Evolutionary conservation across 2,888 invertebrate genomes (phyloP).

Genomic region (Nemotelus nigrinus): DNA sequence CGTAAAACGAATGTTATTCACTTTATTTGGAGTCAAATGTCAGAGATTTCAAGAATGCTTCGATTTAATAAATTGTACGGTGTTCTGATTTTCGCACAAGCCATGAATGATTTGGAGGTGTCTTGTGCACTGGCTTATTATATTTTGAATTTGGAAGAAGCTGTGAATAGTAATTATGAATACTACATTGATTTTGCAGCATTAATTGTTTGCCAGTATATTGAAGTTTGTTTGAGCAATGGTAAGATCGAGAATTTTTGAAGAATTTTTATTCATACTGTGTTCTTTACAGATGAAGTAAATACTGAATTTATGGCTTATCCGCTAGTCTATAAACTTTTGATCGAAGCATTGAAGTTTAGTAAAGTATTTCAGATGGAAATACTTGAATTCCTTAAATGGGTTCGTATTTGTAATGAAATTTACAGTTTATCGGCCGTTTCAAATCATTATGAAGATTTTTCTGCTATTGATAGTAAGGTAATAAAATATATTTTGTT

Average conservation of each 20-base stretch:
- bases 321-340: slow-evolving; percentile 59
- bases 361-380: slow-evolving; percentile 56
- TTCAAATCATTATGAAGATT: slow-evolving; percentile 54
- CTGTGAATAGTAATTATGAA: slow-evolving; percentile 55
- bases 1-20: slow-evolving; percentile 53
- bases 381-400: slow-evolving; percentile 59
- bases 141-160: slow-evolving; percentile 57
- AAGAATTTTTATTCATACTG: too few species aligned
- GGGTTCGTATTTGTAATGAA: slow-evolving; percentile 58
- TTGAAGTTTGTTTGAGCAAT: slow-evolving; percentile 47
- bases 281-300: not conserved
- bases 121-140: slow-evolving; percentile 60
- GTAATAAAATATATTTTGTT: slow-evolving; percentile 45
- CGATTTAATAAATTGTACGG: slow-evolving; percentile 57
- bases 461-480: slow-evolving; percentile 56
- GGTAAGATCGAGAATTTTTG: too few species aligned
- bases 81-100: slow-evolving; percentile 56
- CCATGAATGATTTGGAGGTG: slow-evolving; percentile 58
- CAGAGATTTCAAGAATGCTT: slow-evolving; percentile 57
- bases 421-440: slow-evolving; percentile 57
- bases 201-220: slow-evolving; percentile 60
- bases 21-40: slow-evolving; percentile 57
- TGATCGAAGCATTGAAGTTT: slow-evolving; percentile 55
- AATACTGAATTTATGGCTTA: slow-evolving; percentile 58
- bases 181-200: slow-evolving; percentile 59